Evolutionary conservation across 2,797 vertebrate species (phyloP), one percentile per base, ranked within the genome.

Genomic region (Mustela erminea): DNA sequence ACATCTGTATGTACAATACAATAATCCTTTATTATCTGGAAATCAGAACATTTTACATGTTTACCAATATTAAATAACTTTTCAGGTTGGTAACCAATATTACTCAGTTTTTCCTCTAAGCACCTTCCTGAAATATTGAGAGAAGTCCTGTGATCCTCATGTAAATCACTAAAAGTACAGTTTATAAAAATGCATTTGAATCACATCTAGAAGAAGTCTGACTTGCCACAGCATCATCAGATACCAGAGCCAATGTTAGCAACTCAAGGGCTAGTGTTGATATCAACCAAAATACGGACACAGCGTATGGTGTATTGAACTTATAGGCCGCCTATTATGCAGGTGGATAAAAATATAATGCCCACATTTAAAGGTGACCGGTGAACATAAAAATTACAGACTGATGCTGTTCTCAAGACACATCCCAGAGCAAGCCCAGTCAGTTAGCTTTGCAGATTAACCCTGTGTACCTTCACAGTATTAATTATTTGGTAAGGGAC

Each of bases 311-410:
- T 97, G 96, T 95, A 86, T 85, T 93, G 64, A 91, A 78, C 97
- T 23, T 9, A 94, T 96, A 96, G 97, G 97, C 81, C 97, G 82
- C 93, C 96, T 98, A 96, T 97, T 98, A 87, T 94, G 97, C 95
- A 93, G 68, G 84, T 86, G 43, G 8, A 93, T 96, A 92, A 97
- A 97, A 86, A 94, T 60, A 86, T 18, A 7, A 95, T 90, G 46
- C 70, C 58, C 87, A 41, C 0, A 60, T 84, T 75, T 78, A 96
- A 97, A 93, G 88, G 90, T 96, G 1, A 0, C 66, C 84, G 95
- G 75, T 46, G 32, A 93, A 72, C 49, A 62, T 96, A 91, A 93
- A 75, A 43, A 4, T 96, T 96, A 64, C 38, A 75, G 88, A 68
- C 0, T 9, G 43, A 54, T 86, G 93, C 66, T 43, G 54, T 94